Conservation (phyloP, 35 echinoderm and acorn worm species). For the Eucidaris tribuloides region DNA sequence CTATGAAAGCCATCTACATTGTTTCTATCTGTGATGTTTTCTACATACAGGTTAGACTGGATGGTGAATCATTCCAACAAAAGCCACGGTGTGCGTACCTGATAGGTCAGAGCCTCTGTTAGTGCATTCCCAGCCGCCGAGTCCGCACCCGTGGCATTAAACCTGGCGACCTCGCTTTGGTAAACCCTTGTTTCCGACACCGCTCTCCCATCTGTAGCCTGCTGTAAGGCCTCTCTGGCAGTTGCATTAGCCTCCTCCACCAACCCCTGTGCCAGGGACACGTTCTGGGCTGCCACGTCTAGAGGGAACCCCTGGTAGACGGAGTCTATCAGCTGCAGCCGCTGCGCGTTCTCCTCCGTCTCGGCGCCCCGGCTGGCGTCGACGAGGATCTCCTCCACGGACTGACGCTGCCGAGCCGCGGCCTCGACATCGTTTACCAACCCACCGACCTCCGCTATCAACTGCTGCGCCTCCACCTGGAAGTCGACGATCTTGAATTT, state of each 20-base stretch:
- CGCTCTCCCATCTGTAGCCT: neutral
- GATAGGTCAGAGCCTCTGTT: slow-evolving; percentile 50
- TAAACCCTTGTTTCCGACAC: slow-evolving; percentile 10
- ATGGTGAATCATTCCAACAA: too few species aligned
- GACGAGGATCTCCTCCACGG: neutral
- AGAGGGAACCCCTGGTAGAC: slow-evolving; percentile 35
- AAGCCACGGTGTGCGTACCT: too few species aligned
- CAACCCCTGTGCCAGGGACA: neutral
- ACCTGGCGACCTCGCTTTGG: slow-evolving; percentile 38
- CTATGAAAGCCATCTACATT: too few species aligned
- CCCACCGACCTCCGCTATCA: neutral
- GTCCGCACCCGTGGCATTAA: slow-evolving; percentile 50
- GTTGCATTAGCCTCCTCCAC: slow-evolving; percentile 23
- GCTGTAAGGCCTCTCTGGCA: neutral
- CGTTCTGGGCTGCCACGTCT: slow-evolving; percentile 15
- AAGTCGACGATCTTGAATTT: neutral
- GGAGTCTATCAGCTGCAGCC: slow-evolving; percentile 35
- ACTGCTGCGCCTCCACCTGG: slow-evolving; percentile 8
- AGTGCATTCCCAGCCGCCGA: neutral
- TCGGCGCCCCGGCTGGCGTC: slow-evolving; percentile 19
- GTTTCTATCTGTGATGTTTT: too few species aligned
- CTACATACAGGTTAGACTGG: too few species aligned
- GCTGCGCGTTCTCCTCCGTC: slow-evolving; percentile 25
- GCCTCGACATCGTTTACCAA: slow-evolving; percentile 29
- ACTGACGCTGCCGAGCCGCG: slow-evolving; percentile 28